Conservation (phyloP, 2,797 vertebrate species). For the Scyliorhinus canicula region DNA sequence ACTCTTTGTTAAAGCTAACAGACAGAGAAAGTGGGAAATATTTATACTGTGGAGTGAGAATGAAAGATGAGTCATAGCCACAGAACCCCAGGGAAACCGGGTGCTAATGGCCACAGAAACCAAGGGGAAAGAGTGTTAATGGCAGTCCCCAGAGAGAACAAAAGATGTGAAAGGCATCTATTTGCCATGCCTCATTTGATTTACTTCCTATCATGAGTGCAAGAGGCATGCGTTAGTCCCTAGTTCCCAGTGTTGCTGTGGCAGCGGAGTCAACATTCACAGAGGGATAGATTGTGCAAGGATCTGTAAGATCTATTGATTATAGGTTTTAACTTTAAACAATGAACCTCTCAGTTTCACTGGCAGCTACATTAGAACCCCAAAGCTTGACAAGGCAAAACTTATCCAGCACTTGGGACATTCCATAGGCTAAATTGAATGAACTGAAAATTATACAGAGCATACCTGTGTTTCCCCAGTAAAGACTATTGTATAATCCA, state of each 20-base stretch:
- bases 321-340: not conserved
- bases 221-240: not conserved
- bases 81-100: too few species aligned
- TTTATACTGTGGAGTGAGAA: too few species aligned
- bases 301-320: not conserved
- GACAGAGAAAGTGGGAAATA: too few species aligned
- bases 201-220: not conserved
- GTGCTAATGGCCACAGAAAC: too few species aligned
- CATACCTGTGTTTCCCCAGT: not conserved
- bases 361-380: not conserved
- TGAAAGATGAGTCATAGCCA: too few species aligned
- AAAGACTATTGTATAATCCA: not conserved
- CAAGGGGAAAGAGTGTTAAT: too few species aligned
- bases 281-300: not conserved
- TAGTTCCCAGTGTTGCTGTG: not conserved
- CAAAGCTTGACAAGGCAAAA: not conserved
- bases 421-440: not conserved
- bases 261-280: not conserved
- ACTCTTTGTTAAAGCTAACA: too few species aligned
- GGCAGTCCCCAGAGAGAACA: too few species aligned
- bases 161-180: too few species aligned
- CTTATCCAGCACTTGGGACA: not conserved
- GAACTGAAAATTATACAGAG: not conserved
- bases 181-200: not conserved
- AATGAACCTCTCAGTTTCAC: not conserved